A percentile compares a stretch with the other conserved stretches of the same genome.
Conservation (phyloP, 2,888 invertebrate species). For the Nesidiocoris tenuis region DNA sequence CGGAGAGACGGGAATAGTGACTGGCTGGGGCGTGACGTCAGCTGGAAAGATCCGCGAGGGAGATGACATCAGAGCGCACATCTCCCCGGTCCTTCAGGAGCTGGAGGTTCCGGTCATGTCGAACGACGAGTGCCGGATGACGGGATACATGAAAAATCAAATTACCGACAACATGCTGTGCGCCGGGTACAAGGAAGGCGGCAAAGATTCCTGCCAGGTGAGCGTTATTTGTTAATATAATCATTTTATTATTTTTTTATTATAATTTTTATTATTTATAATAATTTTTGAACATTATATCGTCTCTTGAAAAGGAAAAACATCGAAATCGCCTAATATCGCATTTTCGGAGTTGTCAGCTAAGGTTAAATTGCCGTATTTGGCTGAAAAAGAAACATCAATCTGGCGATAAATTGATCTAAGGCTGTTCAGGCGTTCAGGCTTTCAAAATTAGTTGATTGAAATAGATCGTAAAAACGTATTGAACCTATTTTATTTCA, state of each 20-base stretch:
- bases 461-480: too few species aligned
- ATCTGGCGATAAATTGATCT: too few species aligned
- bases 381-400: too few species aligned
- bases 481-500: too few species aligned
- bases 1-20: conserved; percentile 51
- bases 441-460: too few species aligned
- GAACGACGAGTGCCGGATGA: conserved; percentile 65
- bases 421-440: too few species aligned
- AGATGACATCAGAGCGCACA: conserved; percentile 51
- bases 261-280: background rate
- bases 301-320: too few species aligned
- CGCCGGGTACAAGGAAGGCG: conserved; percentile 71
- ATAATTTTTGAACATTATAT: too few species aligned
- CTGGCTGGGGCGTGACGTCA: conserved; percentile 52
- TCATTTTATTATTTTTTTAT: background rate
- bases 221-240: background rate
- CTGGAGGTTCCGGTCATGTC: conserved; percentile 72
- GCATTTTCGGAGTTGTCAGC: too few species aligned
- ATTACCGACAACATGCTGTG: conserved; percentile 80
- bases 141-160: conserved; percentile 65
- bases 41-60: conserved; percentile 49
- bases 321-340: too few species aligned
- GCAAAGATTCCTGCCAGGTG: conserved; percentile 74
- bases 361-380: too few species aligned
- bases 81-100: conserved; percentile 66